phyloP scores from a whole-genome alignment of 2,797 vertebrate genomes.

The Urocyon cinereoargenteus region DNA sequence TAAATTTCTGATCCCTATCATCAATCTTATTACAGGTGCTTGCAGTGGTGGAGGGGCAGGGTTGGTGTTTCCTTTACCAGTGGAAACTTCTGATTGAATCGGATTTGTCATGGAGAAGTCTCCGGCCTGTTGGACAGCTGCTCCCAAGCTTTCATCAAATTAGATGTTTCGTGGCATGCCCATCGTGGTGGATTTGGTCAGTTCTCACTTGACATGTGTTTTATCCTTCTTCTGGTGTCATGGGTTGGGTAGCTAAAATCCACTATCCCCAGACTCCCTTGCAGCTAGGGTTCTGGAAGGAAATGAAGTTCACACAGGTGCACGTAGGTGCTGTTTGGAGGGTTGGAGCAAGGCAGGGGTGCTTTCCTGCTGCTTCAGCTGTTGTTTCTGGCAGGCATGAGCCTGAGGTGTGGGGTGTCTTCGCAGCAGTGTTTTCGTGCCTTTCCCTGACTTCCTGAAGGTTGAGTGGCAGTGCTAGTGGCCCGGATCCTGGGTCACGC shows the following conservation, averaged over 20 bases:
- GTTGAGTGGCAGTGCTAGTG: too few species aligned
- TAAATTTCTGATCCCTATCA: background rate
- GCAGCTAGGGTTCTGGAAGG: slow-evolving; percentile 43
- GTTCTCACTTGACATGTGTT: background rate
- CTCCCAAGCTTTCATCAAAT: background rate
- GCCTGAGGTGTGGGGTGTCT: background rate
- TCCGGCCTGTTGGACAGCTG: background rate
- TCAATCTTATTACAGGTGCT: background rate
- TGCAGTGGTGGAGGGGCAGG: background rate
- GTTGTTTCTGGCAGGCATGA: background rate
- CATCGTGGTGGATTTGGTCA: background rate
- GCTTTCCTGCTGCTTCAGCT: background rate
- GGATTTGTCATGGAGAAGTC: background rate
- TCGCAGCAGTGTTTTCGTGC: background rate
- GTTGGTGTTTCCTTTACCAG: background rate
- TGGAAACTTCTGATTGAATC: background rate
- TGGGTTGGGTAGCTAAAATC: background rate
- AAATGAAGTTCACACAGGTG: background rate
- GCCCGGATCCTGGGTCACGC: background rate
- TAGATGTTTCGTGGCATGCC: background rate
- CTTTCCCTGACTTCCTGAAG: background rate
- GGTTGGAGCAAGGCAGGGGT: background rate
- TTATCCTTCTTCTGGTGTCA: background rate
- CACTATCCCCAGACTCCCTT: slow-evolving; percentile 43
- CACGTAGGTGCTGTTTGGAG: background rate